Percentiles rank a stretch among this genome's conserved stretches.
Evolutionary conservation across 2,888 invertebrate species (phyloP).

Genomic region (Aphelenchoides bicaudatus): DNA sequence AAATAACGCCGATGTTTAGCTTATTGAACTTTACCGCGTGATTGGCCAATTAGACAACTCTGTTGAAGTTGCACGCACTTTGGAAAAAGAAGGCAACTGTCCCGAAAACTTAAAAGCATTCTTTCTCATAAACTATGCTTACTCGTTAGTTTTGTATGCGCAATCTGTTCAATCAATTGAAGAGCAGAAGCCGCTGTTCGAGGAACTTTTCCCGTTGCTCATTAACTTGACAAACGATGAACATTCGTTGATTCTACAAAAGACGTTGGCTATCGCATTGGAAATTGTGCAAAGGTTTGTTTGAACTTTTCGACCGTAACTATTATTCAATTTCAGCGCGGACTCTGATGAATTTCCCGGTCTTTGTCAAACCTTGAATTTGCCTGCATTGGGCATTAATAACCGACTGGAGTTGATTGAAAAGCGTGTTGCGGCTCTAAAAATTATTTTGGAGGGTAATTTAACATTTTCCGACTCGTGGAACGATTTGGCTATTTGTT

Average conservation of each 20-base stretch:
- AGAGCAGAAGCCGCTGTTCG: no score
- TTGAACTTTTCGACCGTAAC: neutral
- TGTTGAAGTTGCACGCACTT: neutral
- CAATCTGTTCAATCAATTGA: slow-evolving; percentile 9
- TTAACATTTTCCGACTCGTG: slow-evolving; percentile 12
- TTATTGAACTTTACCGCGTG: slow-evolving; percentile 28
- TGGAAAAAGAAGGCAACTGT: slow-evolving; percentile 4
- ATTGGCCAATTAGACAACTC: slow-evolving; percentile 32
- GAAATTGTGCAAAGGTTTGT: slow-evolving; percentile 15
- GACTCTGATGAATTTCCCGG: no score
- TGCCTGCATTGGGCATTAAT: slow-evolving; percentile 14
- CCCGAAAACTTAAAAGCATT: neutral
- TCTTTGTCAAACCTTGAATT: neutral
- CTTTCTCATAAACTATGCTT: slow-evolving; percentile 2
- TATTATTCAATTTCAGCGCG: neutral
- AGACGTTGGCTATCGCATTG: slow-evolving; percentile 8
- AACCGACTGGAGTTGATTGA: slow-evolving; percentile 14
- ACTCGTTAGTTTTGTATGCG: slow-evolving; percentile 1
- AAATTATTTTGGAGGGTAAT: slow-evolving; percentile 11
- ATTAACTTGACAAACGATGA: slow-evolving; percentile 4
- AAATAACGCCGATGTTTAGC: slow-evolving; percentile 22
- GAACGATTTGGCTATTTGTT: slow-evolving; percentile 26
- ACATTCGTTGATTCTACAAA: slow-evolving; percentile 13
- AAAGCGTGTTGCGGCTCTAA: slow-evolving; percentile 15
- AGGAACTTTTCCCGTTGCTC: slow-evolving; percentile 13